Base-by-base conservation (phyloP, 2,797 vertebrate genomes). In the Psittacula derbiana region DNA sequence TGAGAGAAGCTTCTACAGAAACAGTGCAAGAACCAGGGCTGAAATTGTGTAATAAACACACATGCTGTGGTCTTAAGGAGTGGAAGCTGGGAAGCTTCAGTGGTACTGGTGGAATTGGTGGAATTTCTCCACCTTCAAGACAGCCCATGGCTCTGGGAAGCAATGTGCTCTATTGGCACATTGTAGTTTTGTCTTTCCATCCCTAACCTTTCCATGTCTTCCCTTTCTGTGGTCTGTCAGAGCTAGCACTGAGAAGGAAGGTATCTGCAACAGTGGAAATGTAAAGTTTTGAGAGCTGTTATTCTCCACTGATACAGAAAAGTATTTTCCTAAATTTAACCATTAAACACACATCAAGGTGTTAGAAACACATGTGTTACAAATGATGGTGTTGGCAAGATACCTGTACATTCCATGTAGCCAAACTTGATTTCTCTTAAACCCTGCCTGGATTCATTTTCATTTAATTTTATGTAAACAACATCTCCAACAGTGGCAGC, bases 131-230 rank as follows among this genome's bases (percentile, higher is more conserved):
- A 41, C 27, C 40, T 73, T 47, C 50, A 62, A 58, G 41, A 36
- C 24, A 60, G 2, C 25, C 43, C 25, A 6, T 0, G 8, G 36
- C 69, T 81, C 66, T 33, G 31, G 44, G 61, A 92, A n/a, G 20
- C 41, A 62, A 33, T 0, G 0, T 8, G 12, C 28, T 73, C 23
- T 75, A 53, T 25, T 0, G 0, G 31, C 36, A 65, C 3, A 1
- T 4, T 0, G 0, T 12, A 40, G 23, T 17, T 80, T 85, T 72
- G 20, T 31, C 19, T 82, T 94, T 88, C 79, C 7, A 27, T 31
- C 64, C 80, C 62, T 25, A 50, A 70, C 24, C 23, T 40, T 81
- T 66, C 61, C 40, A 16, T 1, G 3, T 6, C 17, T 84, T 69
- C 28, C 38, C 36, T 72, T 52, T 46, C 69, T 36, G 11, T 23